Base-by-base conservation (phyloP, 2,113 vertebrate genomes). In the Agapornis roseicollis region DNA sequence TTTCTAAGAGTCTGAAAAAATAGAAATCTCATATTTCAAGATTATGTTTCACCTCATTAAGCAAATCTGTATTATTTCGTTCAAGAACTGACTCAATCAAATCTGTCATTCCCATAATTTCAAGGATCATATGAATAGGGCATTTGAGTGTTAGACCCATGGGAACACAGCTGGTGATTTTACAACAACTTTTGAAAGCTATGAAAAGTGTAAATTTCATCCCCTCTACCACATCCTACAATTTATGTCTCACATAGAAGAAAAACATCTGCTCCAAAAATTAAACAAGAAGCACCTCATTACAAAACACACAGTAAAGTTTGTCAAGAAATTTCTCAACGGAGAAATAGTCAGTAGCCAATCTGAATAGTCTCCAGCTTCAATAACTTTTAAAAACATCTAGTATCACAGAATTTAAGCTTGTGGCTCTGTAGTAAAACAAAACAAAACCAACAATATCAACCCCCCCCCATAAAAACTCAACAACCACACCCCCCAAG, bases 151-250 rank as follows among this genome's bases (percentile, higher is more conserved):
- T 68, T 50, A 86, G 88, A 80, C 28, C 37, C 85, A 71, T 15
- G 60, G 52, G 89, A 97, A 90, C 53, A 88, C 69, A 94, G 77
- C 70, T 94, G 92, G 53, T 85, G 61, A 95, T 88, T 94, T 93
- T 80, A 91, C 33, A 68, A 66, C 56, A 89, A 70, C 61, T 80
- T 94, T 23, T 90, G 68, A 88, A 93, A 39, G 46, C 42, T 89
- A 49, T 27, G 25, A 33, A 66, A 89, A 90, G 50, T 52, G n/a
- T 81, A 71, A 91, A 66, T 28, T 76, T 95, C 81, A 77, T 73
- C 70, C 76, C 29, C 71, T 81, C 50, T 82, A 79, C 44, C 68
- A 85, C 35, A 93, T 94, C 53, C 77, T 79, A 91, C 80, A 91
- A 88, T 80, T 94, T 90, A 78, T 87, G 42, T 90, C 70, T 85